These are phyloP conservation scores for Tychaedon coryphoeus DNA, from an alignment of 2,113 vertebrate species.

Conservation along the genomic window DNA sequence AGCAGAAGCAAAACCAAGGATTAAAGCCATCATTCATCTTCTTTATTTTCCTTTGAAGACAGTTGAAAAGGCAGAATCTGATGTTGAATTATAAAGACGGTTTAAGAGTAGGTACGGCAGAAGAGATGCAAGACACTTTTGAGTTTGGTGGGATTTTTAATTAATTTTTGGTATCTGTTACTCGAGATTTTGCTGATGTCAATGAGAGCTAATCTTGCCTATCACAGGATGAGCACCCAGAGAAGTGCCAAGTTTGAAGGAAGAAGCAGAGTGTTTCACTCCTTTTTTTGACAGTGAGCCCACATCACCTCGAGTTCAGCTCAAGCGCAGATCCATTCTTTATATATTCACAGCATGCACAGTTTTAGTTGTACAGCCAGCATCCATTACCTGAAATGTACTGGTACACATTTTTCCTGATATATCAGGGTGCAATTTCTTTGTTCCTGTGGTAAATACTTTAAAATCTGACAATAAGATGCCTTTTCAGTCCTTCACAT, in stretches of 20 bases:
- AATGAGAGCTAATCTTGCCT: neutral
- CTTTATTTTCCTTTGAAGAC: neutral
- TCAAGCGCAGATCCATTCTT: neutral
- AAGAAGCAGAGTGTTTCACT: neutral
- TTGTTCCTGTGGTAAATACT: neutral
- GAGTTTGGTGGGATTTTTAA: neutral
- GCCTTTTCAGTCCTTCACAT: neutral
- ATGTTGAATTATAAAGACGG: neutral
- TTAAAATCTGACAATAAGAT: neutral
- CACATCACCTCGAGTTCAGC: neutral
- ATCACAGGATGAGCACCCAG: neutral
- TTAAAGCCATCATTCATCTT: neutral
- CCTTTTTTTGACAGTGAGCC: neutral
- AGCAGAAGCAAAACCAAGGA: neutral
- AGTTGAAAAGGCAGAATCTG: neutral
- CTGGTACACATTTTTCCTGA: neutral
- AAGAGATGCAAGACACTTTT: neutral
- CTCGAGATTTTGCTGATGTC: neutral
- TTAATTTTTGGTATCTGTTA: neutral
- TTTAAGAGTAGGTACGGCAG: neutral
- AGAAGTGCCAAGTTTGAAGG: neutral
- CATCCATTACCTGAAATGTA: neutral
- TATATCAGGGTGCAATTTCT: neutral
- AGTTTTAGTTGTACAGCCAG: neutral
- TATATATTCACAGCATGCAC: neutral